Base-by-base conservation (phyloP, 2,113 vertebrate species). In the Brienomyrus brachyistius region DNA sequence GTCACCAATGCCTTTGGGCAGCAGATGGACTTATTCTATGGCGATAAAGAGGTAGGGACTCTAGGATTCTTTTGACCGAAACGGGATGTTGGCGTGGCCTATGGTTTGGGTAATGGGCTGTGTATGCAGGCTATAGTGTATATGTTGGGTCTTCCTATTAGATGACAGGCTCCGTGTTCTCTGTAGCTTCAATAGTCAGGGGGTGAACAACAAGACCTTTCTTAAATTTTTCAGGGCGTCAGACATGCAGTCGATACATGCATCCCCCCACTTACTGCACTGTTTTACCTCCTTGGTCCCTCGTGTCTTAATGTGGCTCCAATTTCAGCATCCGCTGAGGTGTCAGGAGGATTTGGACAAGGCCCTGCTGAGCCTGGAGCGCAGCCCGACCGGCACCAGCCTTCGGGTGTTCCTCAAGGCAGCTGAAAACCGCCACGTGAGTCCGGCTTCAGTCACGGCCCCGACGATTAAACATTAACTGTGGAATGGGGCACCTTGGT, bases 281-380 rank as follows among this genome's bases (percentile, higher is more conserved):
- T 17, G 35, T 40, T 80, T 35, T 80, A 19, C 35, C 74, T 80
- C 74, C 35, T 21, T 10, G 19, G 82, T 48, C 23, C 43, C 40
- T 84, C 40, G 45, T 19, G 9, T 45, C 82, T 84, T 84, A 3
- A 48, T 84, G 45, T 48, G 40, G 82, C 43, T 93, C 91, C 91
- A 98, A 97, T 91, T 97, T 90, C 93, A 97, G 93, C 92, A 97
- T 91, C 96, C 97, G 0, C 94, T 98, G 92, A 97, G 97, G 95
- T 97, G 95, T 89, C 97, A 98, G 95, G 97, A 97, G 92, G 97
- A 98, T 92, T 94, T 98, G 95, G 97, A 98, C 92, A 95, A 95
- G 92, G 97, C 97, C 0, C 91, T 98, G 92, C 93, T 96, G 92
- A 94, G 94, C 52, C 90, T 97, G 94, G 94, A 96, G 92, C 94